These are phyloP conservation scores for Ctenopoma kingsleyae DNA, from an alignment of 2,797 vertebrate species.

Conservation along the genomic window DNA sequence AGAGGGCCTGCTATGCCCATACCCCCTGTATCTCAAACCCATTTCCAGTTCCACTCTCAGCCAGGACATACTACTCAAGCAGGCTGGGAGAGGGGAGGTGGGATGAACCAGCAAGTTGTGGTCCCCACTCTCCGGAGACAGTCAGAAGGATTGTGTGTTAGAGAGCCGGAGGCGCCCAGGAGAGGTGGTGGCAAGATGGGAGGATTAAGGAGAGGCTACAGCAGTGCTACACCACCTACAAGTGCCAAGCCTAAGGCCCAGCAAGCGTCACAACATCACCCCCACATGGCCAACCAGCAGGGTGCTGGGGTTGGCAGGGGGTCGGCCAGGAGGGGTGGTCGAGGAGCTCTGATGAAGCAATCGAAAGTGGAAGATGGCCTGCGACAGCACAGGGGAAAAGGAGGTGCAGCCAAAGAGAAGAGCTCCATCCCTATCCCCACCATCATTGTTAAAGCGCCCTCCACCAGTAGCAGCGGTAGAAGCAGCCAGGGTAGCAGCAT, in stretches of 20 bases:
- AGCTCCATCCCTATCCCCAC: conserved; percentile 94
- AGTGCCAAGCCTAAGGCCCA: conserved; percentile 80
- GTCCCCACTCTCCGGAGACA: conserved; percentile 79
- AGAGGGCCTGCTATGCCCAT: conserved; percentile 80
- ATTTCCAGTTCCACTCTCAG: conserved; percentile 77
- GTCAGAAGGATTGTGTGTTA: conserved; percentile 69
- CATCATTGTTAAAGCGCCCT: conserved; percentile 95
- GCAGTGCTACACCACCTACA: conserved; percentile 84
- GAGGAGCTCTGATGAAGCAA: conserved; percentile 92
- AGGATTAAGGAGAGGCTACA: conserved; percentile 85
- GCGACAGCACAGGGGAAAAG: conserved; percentile 77
- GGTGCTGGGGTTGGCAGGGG: conserved; percentile 65
- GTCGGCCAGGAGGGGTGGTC: conserved; percentile 81
- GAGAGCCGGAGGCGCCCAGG: conserved; percentile 76
- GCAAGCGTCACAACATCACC: conserved; percentile 67
- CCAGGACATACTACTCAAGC: conserved; percentile 70
- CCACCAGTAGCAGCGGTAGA: conserved; percentile 94
- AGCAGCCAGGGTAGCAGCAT: conserved; percentile 95
- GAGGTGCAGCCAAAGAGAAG: conserved; percentile 85
- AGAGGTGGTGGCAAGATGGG: conserved; percentile 84
- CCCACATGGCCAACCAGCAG: conserved; percentile 60
- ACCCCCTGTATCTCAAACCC: conserved; percentile 75
- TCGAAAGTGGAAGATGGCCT: conserved; percentile 89
- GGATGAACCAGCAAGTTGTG: conserved; percentile 73
- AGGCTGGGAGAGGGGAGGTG: conserved; percentile 78